phyloP scores from a whole-genome alignment of 53 echinoderm and acorn worm species.

The Hippasteria phrygiana region DNA sequence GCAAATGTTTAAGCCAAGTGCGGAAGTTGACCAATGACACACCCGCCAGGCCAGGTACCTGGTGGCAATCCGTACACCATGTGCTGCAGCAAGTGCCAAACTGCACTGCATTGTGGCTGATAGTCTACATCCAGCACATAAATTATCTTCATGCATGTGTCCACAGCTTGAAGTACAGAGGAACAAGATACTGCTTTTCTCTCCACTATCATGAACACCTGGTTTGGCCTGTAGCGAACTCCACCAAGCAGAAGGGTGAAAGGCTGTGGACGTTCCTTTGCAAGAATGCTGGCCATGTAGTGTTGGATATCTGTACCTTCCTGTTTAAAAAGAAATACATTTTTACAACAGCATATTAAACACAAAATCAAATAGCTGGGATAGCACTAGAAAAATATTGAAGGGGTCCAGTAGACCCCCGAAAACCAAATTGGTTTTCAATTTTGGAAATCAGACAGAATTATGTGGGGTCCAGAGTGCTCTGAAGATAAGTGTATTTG shows the following conservation, averaged over 20 bases:
- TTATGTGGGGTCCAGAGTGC: too few species aligned
- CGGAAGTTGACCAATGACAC: conserved; percentile 54
- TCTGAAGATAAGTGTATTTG: too few species aligned
- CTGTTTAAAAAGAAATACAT: conserved; percentile 24
- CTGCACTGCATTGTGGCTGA: conserved; percentile 70
- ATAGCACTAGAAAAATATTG: too few species aligned
- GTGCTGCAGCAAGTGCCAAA: conserved; percentile 66
- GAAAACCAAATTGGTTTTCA: too few species aligned
- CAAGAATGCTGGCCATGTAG: conserved; percentile 35
- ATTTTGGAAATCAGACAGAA: too few species aligned
- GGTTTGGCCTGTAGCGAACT: conserved; percentile 43
- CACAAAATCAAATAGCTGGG: too few species aligned
- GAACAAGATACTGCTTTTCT: conserved; percentile 42
- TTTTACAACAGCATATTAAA: too few species aligned
- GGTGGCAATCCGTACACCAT: conserved; percentile 45
- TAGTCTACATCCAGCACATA: conserved; percentile 65
- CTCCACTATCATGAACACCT: conserved; percentile 63
- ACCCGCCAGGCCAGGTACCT: conserved; percentile 48
- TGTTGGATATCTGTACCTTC: conserved; percentile 38
- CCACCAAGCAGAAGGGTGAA: conserved; percentile 60
- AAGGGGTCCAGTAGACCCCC: too few species aligned
- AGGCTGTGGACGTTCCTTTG: conserved; percentile 65
- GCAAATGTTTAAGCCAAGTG: conserved; percentile 50
- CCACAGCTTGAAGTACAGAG: conserved; percentile 45
- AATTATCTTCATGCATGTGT: conserved; percentile 58